These are phyloP conservation scores for Diarsia brunnea DNA, from an alignment of 2,888 invertebrate species.

Conservation along the genomic window DNA sequence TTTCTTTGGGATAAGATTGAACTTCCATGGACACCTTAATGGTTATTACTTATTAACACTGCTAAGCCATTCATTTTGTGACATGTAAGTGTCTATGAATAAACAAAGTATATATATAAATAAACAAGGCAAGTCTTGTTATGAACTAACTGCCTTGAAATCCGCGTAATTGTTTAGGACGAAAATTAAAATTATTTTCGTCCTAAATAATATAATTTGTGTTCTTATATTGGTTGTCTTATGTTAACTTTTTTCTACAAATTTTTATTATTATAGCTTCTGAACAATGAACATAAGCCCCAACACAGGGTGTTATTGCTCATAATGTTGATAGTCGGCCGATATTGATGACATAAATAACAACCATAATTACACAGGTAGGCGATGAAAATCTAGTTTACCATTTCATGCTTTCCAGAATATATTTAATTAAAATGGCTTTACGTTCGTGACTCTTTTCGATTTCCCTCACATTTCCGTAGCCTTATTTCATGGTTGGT, in stretches of 20 bases:
- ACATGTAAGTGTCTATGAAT: not conserved
- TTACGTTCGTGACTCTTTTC: conserved; percentile 20
- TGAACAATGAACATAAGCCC: not conserved
- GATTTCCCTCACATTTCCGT: conserved; percentile 10
- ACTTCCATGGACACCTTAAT: not conserved
- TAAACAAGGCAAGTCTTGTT: not conserved
- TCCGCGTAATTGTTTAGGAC: not conserved
- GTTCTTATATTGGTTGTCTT: too few species aligned
- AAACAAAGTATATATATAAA: not conserved
- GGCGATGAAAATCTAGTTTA: conserved; percentile 19
- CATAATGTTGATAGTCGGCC: conserved; percentile 7
- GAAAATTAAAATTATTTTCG: too few species aligned
- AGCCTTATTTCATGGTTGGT: conserved; percentile 29
- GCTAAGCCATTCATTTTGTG: not conserved
- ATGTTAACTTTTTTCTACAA: not conserved
- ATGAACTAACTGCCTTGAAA: not conserved
- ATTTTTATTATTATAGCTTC: not conserved
- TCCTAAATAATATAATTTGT: too few species aligned
- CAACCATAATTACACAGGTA: conserved; percentile 24
- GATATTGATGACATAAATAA: conserved; percentile 23
- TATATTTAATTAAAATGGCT: conserved; percentile 19
- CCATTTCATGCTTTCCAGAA: conserved; percentile 22
- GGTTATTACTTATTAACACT: not conserved
- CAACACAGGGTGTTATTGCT: not conserved
- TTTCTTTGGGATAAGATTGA: not conserved